Percentiles rank a stretch among this genome's conserved stretches.
phyloP scores from a whole-genome alignment of 2,797 vertebrate species.

The Lacerta agilis region DNA sequence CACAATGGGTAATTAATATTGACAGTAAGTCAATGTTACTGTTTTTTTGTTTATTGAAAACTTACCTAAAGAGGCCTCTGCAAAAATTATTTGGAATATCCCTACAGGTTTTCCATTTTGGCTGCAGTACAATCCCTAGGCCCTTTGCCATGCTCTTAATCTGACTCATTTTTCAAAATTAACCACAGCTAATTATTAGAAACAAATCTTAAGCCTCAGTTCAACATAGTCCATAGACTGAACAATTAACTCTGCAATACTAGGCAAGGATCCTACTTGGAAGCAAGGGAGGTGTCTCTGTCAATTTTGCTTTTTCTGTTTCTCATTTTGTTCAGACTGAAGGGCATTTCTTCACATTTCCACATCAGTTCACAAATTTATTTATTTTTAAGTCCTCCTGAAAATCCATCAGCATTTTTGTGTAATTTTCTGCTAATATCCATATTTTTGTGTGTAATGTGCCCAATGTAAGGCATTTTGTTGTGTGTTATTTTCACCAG shows the following conservation, averaged over 20 bases:
- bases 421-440: too few relatives aligned
- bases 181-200: slow-evolving; percentile 42
- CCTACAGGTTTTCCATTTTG: neutral
- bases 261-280: neutral
- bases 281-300: too few relatives aligned
- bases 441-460: too few relatives aligned
- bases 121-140: slow-evolving; percentile 33
- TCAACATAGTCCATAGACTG: slow-evolving; percentile 47
- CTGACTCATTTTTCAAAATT: slow-evolving; percentile 56
- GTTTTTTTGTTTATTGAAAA: slow-evolving; percentile 31
- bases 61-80: neutral
- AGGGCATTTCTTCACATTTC: too few relatives aligned
- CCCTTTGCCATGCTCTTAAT: slow-evolving; percentile 46
- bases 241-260: slow-evolving; percentile 46
- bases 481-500: too few relatives aligned
- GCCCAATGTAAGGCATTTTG: too few relatives aligned
- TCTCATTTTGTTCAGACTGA: too few relatives aligned
- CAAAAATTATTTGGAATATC: slow-evolving; percentile 12
- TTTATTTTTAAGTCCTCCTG: too few relatives aligned
- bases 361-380: too few relatives aligned
- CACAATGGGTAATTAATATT: slow-evolving; percentile 11
- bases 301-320: too few relatives aligned
- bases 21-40: slow-evolving; percentile 5
- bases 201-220: slow-evolving; percentile 48
- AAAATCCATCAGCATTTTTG: too few relatives aligned